phyloP scores from a whole-genome alignment of 1,140 invertebrate genomes.

The Agraylea sexmaculata region DNA sequence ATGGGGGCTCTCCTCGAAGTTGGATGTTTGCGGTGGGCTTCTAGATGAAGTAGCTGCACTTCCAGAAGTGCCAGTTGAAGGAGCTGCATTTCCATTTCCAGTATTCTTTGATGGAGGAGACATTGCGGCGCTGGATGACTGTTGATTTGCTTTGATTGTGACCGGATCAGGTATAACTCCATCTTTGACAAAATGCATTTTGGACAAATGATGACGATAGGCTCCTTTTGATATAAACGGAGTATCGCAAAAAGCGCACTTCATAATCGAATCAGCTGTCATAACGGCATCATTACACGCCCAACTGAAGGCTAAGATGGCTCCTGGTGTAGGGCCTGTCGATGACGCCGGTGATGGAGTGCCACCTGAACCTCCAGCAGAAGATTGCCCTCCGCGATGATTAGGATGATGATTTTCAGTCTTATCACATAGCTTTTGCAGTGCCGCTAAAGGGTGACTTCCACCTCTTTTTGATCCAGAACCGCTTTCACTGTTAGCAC shows the following conservation, averaged over 20 bases:
- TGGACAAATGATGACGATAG: slow-evolving; percentile 90
- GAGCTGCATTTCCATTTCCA: slow-evolving; percentile 27
- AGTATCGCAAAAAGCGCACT: slow-evolving; percentile 93
- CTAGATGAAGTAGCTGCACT: slow-evolving; percentile 43
- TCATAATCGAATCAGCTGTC: slow-evolving; percentile 78
- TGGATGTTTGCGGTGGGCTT: slow-evolving; percentile 38
- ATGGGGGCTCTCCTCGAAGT: slow-evolving; percentile 83
- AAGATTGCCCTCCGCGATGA: slow-evolving; percentile 28
- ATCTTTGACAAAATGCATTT: slow-evolving; percentile 95
- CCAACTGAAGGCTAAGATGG: slow-evolving; percentile 85
- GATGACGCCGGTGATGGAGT: slow-evolving; percentile 30
- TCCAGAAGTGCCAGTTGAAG: slow-evolving; percentile 28
- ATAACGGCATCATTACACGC: slow-evolving; percentile 84
- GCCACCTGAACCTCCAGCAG: slow-evolving; percentile 24
- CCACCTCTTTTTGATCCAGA: slow-evolving; percentile 50
- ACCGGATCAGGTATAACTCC: slow-evolving; percentile 65
- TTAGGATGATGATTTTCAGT: slow-evolving; percentile 59
- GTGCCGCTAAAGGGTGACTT: slow-evolving; percentile 78
- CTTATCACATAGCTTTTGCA: slow-evolving; percentile 92
- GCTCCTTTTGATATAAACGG: slow-evolving; percentile 94
- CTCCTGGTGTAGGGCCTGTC: slow-evolving; percentile 54
- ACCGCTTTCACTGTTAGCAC: slow-evolving; percentile 29
- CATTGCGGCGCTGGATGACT: slow-evolving; percentile 29
- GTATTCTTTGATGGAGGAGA: slow-evolving; percentile 30
- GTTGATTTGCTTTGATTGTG: slow-evolving; percentile 39